Evolutionary conservation across 2,797 vertebrate genomes (phyloP), one percentile per base, ranked within the genome.

Genomic region (Tarsius wallacei): DNA sequence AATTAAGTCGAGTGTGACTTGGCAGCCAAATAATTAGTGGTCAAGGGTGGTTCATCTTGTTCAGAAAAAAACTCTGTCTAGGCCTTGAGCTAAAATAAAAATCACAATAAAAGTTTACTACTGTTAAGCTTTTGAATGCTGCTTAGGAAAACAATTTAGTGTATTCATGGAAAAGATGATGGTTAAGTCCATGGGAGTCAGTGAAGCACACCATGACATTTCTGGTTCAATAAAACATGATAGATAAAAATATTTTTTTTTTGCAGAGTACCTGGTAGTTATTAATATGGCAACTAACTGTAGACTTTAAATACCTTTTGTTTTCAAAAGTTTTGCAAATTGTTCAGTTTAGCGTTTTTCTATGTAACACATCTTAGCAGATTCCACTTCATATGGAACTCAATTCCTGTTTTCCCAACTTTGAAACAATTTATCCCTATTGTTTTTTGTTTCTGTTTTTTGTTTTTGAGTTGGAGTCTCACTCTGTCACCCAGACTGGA

Each of bases 291-390:
- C 49, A 42, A 86, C 4, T 92, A 85, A 57, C 11, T 4, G 51
- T 59, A 33, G n/a, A 3, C 28, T 42, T 51, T 70, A 84, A 49
- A n/a, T 24, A 88, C 7, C 21, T 81, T 74, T 28, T 11, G 36
- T 82, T 92, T 97, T 85, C 28, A 85, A 12, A 70, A 93, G 10
- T 21, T 94, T 64, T 82, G 2, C 86, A 61, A 82, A 28, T 64
- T 92, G 13, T 64, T 33, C 17, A 42, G 31, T 51, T 94, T 51
- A 66, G 49, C 15, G 26, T 61, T 95, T 83, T 53, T 83, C 15
- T 83, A 55, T 91, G 8, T 61, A 94, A 57, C 14, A 59, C 57
- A 91, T 94, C 49, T 47, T 87, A 85, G 59, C 15, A 70, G 42
- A 76, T 96, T 89, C 71, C 5, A 76, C 42, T 70, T 92, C 26